Evolutionary conservation across 2,888 invertebrate genomes (phyloP), one percentile per base, ranked within the genome.

Genomic region (Cephus sareptanus): DNA sequence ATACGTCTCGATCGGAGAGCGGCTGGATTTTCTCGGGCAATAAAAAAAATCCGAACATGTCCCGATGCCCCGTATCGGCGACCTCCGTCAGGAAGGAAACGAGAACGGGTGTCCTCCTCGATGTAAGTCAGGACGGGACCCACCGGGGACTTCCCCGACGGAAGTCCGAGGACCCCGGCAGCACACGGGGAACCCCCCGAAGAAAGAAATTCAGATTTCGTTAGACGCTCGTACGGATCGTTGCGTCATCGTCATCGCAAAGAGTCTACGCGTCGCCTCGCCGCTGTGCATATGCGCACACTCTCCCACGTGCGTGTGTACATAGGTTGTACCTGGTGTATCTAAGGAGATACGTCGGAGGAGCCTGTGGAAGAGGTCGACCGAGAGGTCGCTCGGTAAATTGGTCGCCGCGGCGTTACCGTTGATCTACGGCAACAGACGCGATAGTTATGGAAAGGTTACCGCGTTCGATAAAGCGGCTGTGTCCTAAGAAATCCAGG

Each of bases 401-500:
- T 89, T 89, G 89, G 89, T 89, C 89, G 87, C 85, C 83, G 77
- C 81, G 84, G 87, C 86, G 85, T 87, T 85, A 86, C 86, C 87
- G 87, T 87, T 89, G 89, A 89, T 89, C 87, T 88, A 89, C 87
- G 87, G 87, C 87, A 87, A 87, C 85, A 86, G 86, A 86, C 86
- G 88, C 87, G 87, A 88, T 89, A 87, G 87, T 89, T 88, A 87
- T 87, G 89, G 86, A 89, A 89, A 88, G 88, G 88, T 89, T 88
- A 87, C 86, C 82, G 84, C 85, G 84, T 84, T 89, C 86, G 86
- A 87, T 86, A 87, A 87, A 89, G 83, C 85, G 85, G 83, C 85
- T 75, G 73, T 85, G 86, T 87, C 86, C 83, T 83, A 85, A 83
- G 81, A 83, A 83, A 83, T 82, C 84, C 80, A 81, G 79, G 84